Percentiles rank a stretch among this genome's conserved stretches.
Conservation (phyloP, 1,140 invertebrate genomes). For the Prorops nasuta region DNA sequence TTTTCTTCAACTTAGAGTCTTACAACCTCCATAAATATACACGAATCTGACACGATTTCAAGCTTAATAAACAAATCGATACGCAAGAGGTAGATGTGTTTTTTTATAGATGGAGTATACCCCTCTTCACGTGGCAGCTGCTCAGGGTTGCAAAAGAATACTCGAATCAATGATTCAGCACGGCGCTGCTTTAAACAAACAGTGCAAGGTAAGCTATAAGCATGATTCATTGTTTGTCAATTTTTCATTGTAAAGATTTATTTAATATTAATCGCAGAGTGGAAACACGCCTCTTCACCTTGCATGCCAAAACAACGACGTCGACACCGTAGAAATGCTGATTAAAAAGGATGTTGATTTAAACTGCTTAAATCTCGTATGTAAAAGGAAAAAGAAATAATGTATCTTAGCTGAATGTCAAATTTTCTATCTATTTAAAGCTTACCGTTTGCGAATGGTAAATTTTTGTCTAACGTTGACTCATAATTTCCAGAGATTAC, state of each 20-base stretch:
- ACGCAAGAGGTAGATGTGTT: no score
- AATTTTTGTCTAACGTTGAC: no score
- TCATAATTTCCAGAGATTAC: slow-evolving; percentile 58
- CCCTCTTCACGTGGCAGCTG: slow-evolving; percentile 72
- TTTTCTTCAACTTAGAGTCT: no score
- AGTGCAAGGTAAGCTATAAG: slow-evolving; percentile 63
- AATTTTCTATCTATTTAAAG: slow-evolving; percentile 2
- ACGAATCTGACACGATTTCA: no score
- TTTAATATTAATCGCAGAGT: slow-evolving; percentile 56
- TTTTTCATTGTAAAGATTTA: background rate
- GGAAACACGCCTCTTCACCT: slow-evolving; percentile 77
- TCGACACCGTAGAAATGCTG: slow-evolving; percentile 69
- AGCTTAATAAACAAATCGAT: no score
- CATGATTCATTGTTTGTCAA: background rate
- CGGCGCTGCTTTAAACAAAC: slow-evolving; percentile 67
- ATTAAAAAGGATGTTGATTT: slow-evolving; percentile 70
- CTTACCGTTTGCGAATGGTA: no score
- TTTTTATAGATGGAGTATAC: slow-evolving; percentile 68
- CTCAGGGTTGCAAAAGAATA: slow-evolving; percentile 71
- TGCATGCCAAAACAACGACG: slow-evolving; percentile 70
- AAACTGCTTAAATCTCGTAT: slow-evolving; percentile 72
- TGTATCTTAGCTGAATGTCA: background rate
- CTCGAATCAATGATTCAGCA: slow-evolving; percentile 68
- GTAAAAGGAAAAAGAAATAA: slow-evolving; percentile 28
- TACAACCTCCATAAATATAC: no score